Percentiles rank a stretch among this genome's conserved stretches.
Conservation (phyloP, 2,888 invertebrate species). For the Zhuqinia jingwanae region DNA sequence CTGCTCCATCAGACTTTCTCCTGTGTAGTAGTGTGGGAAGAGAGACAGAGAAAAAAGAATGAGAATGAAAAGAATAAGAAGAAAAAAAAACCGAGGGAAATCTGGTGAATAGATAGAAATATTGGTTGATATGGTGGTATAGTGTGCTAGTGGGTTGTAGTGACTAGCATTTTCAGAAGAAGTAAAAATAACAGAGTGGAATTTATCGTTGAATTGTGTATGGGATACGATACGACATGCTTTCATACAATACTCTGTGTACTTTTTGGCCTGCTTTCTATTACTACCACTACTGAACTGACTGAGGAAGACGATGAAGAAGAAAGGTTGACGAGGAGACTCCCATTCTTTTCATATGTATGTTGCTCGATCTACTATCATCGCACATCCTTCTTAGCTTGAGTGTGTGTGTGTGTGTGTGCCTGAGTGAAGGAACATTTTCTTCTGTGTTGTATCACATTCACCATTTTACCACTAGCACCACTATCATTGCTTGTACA, state of each 20-base stretch:
- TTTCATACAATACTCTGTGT: background rate
- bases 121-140: slow-evolving; percentile 7
- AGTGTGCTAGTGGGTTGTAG: background rate
- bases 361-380: slow-evolving; percentile 2
- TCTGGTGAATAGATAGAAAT: slow-evolving; percentile 14
- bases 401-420: too few relatives aligned
- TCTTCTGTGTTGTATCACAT: background rate
- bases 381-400: too few relatives aligned
- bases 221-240: background rate
- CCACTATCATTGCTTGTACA: background rate
- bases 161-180: background rate
- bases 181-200: too few relatives aligned
- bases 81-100: slow-evolving; percentile 39
- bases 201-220: slow-evolving; percentile 31
- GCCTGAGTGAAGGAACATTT: background rate
- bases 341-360: slow-evolving; percentile 31
- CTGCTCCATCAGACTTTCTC: background rate
- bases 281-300: background rate
- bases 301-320: slow-evolving; percentile 26
- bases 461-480: too few relatives aligned
- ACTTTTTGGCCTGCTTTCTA: background rate
- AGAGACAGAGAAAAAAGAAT: background rate
- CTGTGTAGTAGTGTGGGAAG: background rate
- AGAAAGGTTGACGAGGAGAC: slow-evolving; percentile 27
- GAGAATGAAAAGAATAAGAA: slow-evolving; percentile 3